phyloP scores from a whole-genome alignment of 2,888 invertebrate species.

The Alloplasta piceator region DNA sequence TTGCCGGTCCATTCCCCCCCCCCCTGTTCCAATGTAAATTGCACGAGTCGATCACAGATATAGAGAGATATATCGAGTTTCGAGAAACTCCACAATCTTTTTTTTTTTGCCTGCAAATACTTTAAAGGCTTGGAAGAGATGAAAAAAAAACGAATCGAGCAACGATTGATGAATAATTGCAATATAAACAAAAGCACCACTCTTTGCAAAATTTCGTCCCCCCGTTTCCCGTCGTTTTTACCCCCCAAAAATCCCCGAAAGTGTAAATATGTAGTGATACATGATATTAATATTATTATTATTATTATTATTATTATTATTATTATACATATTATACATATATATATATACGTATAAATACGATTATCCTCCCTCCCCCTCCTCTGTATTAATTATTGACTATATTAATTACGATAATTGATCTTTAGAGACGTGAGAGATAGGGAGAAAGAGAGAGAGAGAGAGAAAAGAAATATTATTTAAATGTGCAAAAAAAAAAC shows the following conservation, averaged over 20 bases:
- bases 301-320: conserved; percentile 74
- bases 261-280: conserved; percentile 83
- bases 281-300: conserved; percentile 78
- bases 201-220: conserved; percentile 73
- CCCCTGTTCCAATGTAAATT: conserved; percentile 52
- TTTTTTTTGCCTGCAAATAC: conserved; percentile 66
- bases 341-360: conserved; percentile 73
- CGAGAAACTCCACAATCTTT: conserved; percentile 42
- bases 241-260: conserved; percentile 54
- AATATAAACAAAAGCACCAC: conserved; percentile 75
- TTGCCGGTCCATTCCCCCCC: conserved; percentile 54
- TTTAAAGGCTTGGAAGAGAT: conserved; percentile 65
- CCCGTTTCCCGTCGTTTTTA: conserved; percentile 46
- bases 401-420: conserved; percentile 79
- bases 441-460: conserved; percentile 36
- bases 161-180: conserved; percentile 76
- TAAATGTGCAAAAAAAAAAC: conserved; percentile 29
- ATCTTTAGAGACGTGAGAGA: conserved; percentile 77
- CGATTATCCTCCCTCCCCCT: conserved; percentile 72
- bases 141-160: conserved; percentile 60
- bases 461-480: conserved; percentile 25
- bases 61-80: conserved; percentile 38
- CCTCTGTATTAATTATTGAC: conserved; percentile 81
- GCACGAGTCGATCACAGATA: conserved; percentile 50
- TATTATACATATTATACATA: conserved; percentile 75